phyloP scores from a whole-genome alignment of 2,113 vertebrate genomes.

The Fulica atra region DNA sequence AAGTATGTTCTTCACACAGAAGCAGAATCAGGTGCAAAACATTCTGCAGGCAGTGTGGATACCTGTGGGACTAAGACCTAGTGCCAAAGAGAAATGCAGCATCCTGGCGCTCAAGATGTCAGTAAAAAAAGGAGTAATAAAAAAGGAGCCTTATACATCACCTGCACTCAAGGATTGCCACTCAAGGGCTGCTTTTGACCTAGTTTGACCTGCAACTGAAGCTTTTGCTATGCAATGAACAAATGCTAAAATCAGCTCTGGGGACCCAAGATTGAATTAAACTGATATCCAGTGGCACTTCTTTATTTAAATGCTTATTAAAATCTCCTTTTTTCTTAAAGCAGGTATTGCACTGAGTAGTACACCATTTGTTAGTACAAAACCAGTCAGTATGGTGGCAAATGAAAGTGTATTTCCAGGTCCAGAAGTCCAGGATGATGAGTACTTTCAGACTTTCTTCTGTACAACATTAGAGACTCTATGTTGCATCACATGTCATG shows the following conservation, averaged over 20 bases:
- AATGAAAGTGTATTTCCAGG: neutral
- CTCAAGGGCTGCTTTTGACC: neutral
- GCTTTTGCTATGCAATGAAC: neutral
- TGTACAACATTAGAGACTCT: neutral
- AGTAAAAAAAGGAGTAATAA: neutral
- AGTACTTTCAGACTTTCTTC: neutral
- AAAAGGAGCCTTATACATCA: neutral
- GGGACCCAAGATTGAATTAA: neutral
- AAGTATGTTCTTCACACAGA: neutral
- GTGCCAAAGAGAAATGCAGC: neutral
- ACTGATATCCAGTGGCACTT: neutral
- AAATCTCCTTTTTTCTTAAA: neutral
- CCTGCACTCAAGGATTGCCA: neutral
- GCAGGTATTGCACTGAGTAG: neutral
- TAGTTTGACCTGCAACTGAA: neutral
- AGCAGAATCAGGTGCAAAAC: neutral
- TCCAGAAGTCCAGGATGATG: neutral
- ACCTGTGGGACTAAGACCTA: neutral
- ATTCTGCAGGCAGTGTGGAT: neutral
- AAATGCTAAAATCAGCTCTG: neutral
- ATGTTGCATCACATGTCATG: accelerated
- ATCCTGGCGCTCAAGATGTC: neutral
- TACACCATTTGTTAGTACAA: neutral
- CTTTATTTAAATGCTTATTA: neutral
- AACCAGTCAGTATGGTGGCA: neutral